phyloP scores from a whole-genome alignment of 37 sponge, comb jelly and placozoan species.

The Aplysina aerophoba region DNA sequence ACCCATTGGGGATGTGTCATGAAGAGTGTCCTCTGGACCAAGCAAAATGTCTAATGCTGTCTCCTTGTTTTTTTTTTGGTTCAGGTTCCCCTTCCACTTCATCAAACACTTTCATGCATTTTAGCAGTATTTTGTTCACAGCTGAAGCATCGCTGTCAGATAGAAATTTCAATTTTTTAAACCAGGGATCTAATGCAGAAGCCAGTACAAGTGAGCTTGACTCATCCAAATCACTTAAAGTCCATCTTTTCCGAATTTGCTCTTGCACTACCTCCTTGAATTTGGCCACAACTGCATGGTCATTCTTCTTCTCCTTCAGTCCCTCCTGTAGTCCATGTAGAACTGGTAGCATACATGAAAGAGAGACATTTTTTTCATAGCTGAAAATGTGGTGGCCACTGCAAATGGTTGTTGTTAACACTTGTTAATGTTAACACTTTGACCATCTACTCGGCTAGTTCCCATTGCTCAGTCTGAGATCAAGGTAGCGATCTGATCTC shows the following conservation, averaged over 20 bases:
- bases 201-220: neutral
- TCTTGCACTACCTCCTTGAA: neutral
- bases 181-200: no score
- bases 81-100: no score
- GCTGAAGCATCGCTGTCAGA: no score
- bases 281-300: neutral
- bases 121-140: no score
- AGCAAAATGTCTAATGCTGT: no score
- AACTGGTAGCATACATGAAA: constrained; percentile 19
- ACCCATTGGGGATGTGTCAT: no score
- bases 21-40: no score
- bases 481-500: constrained; percentile 19
- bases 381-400: constrained; percentile 36
- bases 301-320: neutral
- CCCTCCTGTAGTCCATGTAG: constrained; percentile 12
- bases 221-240: neutral
- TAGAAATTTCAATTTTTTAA: no score
- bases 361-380: constrained; percentile 36
- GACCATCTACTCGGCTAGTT: neutral
- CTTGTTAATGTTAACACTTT: no score
- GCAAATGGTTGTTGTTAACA: constrained; percentile 23
- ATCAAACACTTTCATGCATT: no score
- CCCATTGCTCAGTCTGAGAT: constrained; percentile 30
- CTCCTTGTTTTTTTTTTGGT: no score
- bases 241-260: constrained; percentile 8